phyloP scores from a whole-genome alignment of 2,797 vertebrate species.

The Hydrocynus forskahlii region DNA sequence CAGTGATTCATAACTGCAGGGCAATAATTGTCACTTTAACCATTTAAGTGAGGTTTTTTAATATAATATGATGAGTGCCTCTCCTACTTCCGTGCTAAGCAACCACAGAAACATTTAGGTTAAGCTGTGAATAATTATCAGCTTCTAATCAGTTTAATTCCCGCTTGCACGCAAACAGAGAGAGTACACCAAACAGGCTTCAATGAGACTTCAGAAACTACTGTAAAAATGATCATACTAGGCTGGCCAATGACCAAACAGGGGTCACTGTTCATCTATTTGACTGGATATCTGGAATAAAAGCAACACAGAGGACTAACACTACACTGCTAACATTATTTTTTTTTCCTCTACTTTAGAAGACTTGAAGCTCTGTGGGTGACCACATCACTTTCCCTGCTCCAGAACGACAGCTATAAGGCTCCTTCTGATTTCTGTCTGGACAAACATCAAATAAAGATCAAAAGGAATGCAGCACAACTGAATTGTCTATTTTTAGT shows the following conservation, averaged over 20 bases:
- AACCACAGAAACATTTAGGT: neutral
- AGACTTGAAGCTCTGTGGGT: too few species aligned
- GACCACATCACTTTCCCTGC: slow-evolving; percentile 5
- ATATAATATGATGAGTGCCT: too few species aligned
- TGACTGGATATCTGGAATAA: neutral
- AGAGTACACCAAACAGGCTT: neutral
- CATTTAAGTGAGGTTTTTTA: too few species aligned
- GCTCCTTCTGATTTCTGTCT: neutral
- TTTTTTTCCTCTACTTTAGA: too few species aligned
- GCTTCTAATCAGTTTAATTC: neutral
- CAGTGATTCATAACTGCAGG: too few species aligned
- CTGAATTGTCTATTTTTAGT: neutral
- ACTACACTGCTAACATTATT: neutral
- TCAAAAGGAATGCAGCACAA: neutral
- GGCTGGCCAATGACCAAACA: neutral
- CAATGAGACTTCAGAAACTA: neutral
- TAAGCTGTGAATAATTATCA: too few species aligned
- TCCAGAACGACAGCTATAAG: neutral
- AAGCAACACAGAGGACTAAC: neutral
- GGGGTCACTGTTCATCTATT: neutral
- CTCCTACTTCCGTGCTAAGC: neutral
- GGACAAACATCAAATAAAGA: neutral
- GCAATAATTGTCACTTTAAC: too few species aligned
- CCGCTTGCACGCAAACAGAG: neutral
- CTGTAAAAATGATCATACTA: neutral